Evolutionary conservation across 2,797 vertebrate genomes (phyloP).

Genomic region (Cirrhinus mrigala): DNA sequence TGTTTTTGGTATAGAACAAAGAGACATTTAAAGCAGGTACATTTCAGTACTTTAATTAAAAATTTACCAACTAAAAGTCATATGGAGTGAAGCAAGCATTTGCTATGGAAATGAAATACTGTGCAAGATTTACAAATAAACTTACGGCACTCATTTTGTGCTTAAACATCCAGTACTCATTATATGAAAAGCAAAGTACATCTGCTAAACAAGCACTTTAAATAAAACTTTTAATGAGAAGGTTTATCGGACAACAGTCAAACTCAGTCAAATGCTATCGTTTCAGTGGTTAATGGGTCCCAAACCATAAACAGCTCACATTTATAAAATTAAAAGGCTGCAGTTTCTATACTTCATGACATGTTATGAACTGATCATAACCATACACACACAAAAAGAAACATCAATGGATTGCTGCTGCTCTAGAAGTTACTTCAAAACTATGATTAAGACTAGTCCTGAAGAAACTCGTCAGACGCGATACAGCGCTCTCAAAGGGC

Average conservation of each 20-base stretch:
- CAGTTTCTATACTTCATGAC: constrained; percentile 19
- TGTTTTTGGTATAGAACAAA: neutral
- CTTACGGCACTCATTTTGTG: neutral
- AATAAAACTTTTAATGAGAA: constrained; percentile 13
- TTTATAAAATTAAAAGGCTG: constrained; percentile 24
- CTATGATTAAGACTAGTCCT: neutral
- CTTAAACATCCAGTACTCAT: neutral
- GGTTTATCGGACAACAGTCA: constrained; percentile 7
- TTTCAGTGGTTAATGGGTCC: constrained; percentile 28
- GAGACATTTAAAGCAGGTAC: neutral
- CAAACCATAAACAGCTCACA: constrained; percentile 22
- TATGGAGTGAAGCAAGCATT: neutral
- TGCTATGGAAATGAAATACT: neutral
- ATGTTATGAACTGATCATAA: neutral
- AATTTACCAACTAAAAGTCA: neutral
- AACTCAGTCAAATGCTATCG: neutral
- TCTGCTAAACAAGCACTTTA: constrained; percentile 18
- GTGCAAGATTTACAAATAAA: constrained; percentile 16
- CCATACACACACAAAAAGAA: neutral
- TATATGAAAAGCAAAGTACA: neutral
- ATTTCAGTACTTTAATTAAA: neutral
- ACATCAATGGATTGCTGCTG: neutral
- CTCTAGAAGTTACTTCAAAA: neutral
- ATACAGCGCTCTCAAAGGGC: neutral
- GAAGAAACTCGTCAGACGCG: neutral